Evolutionary conservation across 2,797 vertebrate genomes (phyloP), one percentile per base, ranked within the genome.

Genomic region (Spatula versicolor): DNA sequence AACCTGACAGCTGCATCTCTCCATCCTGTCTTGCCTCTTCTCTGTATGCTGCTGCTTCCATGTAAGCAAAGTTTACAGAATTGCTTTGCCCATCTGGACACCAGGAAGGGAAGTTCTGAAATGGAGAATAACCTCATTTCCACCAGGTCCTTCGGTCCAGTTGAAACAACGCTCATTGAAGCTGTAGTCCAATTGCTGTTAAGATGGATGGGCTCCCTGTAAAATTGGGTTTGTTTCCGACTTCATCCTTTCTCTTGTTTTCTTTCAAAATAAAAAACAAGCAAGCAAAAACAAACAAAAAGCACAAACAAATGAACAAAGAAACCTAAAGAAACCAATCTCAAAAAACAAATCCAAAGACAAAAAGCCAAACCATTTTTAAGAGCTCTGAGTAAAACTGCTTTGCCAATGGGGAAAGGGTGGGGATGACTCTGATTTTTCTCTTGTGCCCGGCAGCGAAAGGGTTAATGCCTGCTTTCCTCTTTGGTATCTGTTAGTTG

Each of bases 341-440:
- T 35, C 37, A 39, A 76, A 90, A 95, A 25, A 1, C 45, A 67
- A 86, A 74, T 23, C 54, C 69, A 92, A 96, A 88, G 31, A 39
- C 80, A 94, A 92, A 79, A 96, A 88, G 31, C 39, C 80, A 93
- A 93, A 79, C 59, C 52, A 63, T 97, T 97, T 97, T 97, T 96
- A 97, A 97, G 97, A 97, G 97, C 97, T 97, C 95, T 97, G 96
- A 96, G 83, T 86, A 86, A 95, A 97, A 90, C 93, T 95, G 96
- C 97, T 98, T 97, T 97, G 97, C 96, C 88, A 63, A 26, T 67
- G 86, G 87, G 93, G 85, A 92, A 74, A 75, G 94, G 94, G 80
- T 79, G 93, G 95, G 89, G 82, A 93, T 91, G 89, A 96, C 86
- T 93, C 92, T 90, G 75, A 82, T 96, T 96, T 96, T 95, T 97